Base-by-base conservation (phyloP, 2,797 vertebrate species). In the Tragelaphus eurycerus region DNA sequence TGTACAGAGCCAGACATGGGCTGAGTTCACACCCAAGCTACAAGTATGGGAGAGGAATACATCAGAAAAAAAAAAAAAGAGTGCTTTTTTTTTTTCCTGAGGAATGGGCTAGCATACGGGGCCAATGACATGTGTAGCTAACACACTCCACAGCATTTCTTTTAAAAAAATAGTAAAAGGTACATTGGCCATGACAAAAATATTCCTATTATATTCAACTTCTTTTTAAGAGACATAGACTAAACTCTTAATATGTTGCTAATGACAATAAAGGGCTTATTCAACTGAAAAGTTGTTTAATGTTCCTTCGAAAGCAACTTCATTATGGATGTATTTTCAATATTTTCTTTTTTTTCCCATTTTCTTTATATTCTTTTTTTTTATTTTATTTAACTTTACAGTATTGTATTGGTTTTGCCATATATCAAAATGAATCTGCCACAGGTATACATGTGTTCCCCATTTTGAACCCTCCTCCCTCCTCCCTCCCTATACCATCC, bases 201-300 rank as follows among this genome's bases (percentile, higher is more conserved):
- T 60, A 43, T 76, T 55, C 11, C 9, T 71, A 16, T 88, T 79
- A 38, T 92, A 71, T 54, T 90, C 48, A 89, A 50, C 29, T 95
- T 86, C 23, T 95, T 97, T 94, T 93, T 67, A 95, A 67, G 62
- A 89, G 74, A 59, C 1, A 4, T 21, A 62, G 60, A 93, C 64
- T 92, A 57, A 95, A 90, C 62, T 62, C 2, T 92, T 95, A 83
- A 83, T 64, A 62, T 79, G 89, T 64, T 90, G 31, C 60, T 95
- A 71, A 88, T 95, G 92, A 95, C 46, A 90, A 57, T 59, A 62
- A 95, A 79, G 15, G 34, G 38, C 34, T 95, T 95, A 92, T 86
- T 96, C 74, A 85, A 25, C 78, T 96, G 92, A 79, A 95, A 96
- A 96, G 78, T 71, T 96, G 57, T 83, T 93, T 92, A 89, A 67